These are phyloP conservation scores for Pissodes strobi DNA, from an alignment of 1,140 invertebrate genomes.

Conservation along the genomic window DNA sequence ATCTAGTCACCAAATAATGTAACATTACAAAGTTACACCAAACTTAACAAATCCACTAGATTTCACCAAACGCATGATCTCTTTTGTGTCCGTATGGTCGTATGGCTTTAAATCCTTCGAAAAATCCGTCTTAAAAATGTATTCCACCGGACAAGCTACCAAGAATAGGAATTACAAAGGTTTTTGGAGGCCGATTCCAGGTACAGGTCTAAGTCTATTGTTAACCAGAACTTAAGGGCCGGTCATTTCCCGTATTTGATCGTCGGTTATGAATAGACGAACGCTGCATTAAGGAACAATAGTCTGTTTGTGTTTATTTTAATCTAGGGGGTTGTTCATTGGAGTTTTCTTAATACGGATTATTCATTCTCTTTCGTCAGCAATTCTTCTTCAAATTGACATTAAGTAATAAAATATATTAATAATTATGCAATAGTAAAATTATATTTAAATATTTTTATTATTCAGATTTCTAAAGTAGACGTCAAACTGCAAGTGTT, in stretches of 20 bases:
- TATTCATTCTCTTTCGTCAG: no score
- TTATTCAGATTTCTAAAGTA: no score
- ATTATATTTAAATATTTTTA: no score
- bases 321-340: constrained; percentile 1
- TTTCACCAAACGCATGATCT: constrained; percentile 19
- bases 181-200: neutral
- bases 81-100: neutral
- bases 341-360: no score
- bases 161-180: constrained; percentile 3
- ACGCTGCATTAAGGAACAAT: neutral
- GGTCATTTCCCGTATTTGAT: constrained; percentile 17
- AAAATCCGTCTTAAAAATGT: constrained; percentile 1
- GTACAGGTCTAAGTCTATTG: constrained; percentile 5
- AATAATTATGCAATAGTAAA: no score
- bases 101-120: neutral
- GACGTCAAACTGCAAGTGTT: no score
- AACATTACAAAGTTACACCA: constrained; percentile 12
- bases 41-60: constrained; percentile 13
- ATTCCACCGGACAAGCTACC: constrained; percentile 7
- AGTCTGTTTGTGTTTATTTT: constrained; percentile 7
- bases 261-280: constrained; percentile 9
- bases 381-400: no score
- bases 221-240: constrained; percentile 3
- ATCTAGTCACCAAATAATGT: neutral
- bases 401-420: no score